Evolutionary conservation across 2,888 invertebrate genomes (phyloP).

Genomic region (Cryptus armator): DNA sequence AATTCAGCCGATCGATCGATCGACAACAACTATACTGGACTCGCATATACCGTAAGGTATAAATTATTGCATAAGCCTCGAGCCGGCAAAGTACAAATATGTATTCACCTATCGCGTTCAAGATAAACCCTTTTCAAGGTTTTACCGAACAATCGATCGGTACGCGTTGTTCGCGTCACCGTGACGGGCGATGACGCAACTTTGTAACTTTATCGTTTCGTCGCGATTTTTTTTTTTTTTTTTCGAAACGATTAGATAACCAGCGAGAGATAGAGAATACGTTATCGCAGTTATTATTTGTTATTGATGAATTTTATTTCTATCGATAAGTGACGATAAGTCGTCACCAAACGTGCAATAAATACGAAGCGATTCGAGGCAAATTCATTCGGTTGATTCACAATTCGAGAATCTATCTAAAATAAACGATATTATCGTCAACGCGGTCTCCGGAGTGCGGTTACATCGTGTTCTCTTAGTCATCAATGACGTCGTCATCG

Average conservation of each 20-base stretch:
- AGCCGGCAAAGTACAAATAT: constrained; percentile 47
- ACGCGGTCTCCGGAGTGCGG: neutral
- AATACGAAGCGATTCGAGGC: neutral
- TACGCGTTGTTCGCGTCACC: constrained; percentile 3
- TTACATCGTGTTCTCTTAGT: constrained; percentile 27
- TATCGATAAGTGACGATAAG: neutral
- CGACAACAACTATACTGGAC: no score
- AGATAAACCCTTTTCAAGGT: constrained; percentile 41
- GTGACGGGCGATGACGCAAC: neutral
- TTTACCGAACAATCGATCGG: constrained; percentile 19
- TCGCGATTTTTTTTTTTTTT: neutral
- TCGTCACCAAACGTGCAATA: neutral
- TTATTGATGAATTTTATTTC: neutral
- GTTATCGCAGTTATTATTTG: neutral
- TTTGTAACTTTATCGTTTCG: constrained; percentile 23
- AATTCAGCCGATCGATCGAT: constrained; percentile 34
- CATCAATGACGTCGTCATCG: constrained; percentile 44
- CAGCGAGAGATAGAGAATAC: neutral
- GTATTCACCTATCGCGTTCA: constrained; percentile 28
- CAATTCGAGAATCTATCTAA: constrained; percentile 3
- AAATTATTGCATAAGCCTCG: constrained; percentile 14
- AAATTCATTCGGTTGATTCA: constrained; percentile 36
- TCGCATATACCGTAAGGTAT: neutral
- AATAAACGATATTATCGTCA: constrained; percentile 27
- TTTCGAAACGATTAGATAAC: neutral